Evolutionary conservation across 1,140 invertebrate species (phyloP), one percentile per base, ranked within the genome.

Genomic region (Homalodisca vitripennis): DNA sequence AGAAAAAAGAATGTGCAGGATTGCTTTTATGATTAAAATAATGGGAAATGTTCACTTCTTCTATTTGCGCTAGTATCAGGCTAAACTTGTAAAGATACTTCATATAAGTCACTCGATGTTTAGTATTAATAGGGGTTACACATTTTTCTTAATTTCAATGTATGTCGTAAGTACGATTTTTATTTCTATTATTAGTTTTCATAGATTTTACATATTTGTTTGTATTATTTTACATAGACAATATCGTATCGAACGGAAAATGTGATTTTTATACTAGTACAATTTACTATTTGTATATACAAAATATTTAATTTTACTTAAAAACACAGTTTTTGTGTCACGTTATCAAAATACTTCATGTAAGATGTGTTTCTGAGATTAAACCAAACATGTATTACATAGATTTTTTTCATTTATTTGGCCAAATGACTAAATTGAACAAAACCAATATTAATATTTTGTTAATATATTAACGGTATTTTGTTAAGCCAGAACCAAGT

Each of bases 11-110:
- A 31, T 34, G 41, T 53, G 22, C 17, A 48, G 27, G 27, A 27
- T 1, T 73, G 17, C 17, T 32, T 14, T 32, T n/a, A 51, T 47
- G 30, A 65, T 34, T 65, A 60, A 72, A 53, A 67, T 51, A 69
- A 71, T 14, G 41, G 13, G 26, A 71, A 22, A 46, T 57, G 29
- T 67, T 67, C 27, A 60, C 31, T 41, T 51, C 24, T 47, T 3
- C 6, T 41, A 32, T 29, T 31, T 66, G 22, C 31, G 32, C 63
- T 34, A 55, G 26, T 53, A 10, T 17, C 51, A 34, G 69, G 17
- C 31, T 63, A 29, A 53, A 73, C 27, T 53, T 31, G 31, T 51
- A 13, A 12, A 55, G 51, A 55, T 6, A 55, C 51, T 55, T 55
- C 20, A 55, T 48, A 48, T n/a, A 24, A 55, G 1, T 24, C 34